Evolutionary conservation across 2,888 invertebrate species (phyloP).

Genomic region (Laspeyria flexula): DNA sequence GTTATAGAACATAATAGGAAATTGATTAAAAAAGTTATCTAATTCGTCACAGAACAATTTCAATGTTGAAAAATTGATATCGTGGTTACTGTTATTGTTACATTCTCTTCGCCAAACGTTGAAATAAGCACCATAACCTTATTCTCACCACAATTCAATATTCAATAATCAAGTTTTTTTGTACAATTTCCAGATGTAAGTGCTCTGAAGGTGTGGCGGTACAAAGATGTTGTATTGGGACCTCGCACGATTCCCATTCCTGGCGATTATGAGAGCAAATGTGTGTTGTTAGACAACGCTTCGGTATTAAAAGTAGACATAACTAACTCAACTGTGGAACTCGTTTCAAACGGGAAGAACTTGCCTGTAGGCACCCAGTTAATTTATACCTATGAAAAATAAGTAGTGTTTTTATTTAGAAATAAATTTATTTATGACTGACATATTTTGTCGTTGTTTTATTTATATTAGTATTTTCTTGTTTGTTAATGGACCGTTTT

Average conservation of each 20-base stretch:
- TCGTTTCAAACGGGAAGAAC: constrained; percentile 74
- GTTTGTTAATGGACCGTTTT: no score
- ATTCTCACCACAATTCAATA: no score
- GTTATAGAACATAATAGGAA: no score
- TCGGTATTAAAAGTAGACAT: constrained; percentile 83
- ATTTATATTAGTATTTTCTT: no score
- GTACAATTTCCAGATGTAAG: constrained; percentile 82
- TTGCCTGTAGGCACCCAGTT: constrained; percentile 83
- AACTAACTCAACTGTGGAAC: constrained; percentile 68
- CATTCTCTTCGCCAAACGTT: no score
- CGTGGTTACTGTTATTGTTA: no score
- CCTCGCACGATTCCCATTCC: constrained; percentile 91
- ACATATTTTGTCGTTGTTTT: constrained; percentile 10
- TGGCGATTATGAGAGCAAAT: constrained; percentile 88
- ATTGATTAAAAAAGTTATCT: no score
- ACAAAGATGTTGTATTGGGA: constrained; percentile 91
- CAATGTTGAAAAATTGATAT: no score
- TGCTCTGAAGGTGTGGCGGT: constrained; percentile 90
- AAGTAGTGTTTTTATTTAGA: constrained; percentile 35
- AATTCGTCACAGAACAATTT: no score
- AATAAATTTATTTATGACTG: constrained; percentile 39
- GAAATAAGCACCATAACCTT: no score
- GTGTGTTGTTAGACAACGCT: constrained; percentile 79
- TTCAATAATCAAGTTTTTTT: no score
- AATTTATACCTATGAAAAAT: constrained; percentile 81